phyloP scores from a whole-genome alignment of 2,113 vertebrate genomes.

The Syrrhaptes paradoxus region DNA sequence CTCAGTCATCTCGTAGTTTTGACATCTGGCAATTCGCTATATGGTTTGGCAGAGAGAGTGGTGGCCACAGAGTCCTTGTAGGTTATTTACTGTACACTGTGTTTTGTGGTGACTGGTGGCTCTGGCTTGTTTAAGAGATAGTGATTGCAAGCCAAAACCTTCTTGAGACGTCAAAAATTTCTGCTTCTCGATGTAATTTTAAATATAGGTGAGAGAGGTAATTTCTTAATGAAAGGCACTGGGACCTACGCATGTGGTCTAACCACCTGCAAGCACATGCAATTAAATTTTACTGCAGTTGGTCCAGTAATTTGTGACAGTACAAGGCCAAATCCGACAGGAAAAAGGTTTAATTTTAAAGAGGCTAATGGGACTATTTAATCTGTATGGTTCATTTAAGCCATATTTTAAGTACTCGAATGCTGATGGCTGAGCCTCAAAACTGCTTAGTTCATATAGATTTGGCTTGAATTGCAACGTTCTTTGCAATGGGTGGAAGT shows the following conservation, averaged over 20 bases:
- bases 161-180: background rate
- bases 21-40: conserved; percentile 84
- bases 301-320: background rate
- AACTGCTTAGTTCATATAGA: background rate
- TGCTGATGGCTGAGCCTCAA: background rate
- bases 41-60: conserved; percentile 93
- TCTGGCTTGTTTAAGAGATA: background rate
- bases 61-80: conserved; percentile 98
- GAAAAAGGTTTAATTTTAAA: background rate
- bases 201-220: background rate
- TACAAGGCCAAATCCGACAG: background rate
- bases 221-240: background rate
- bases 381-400: background rate
- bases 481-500: background rate
- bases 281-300: background rate
- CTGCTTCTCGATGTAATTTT: background rate
- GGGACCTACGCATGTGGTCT: background rate
- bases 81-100: conserved; percentile 66
- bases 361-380: background rate
- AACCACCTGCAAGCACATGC: background rate
- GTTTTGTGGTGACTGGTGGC: background rate
- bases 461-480: background rate
- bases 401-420: background rate
- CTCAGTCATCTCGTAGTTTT: conserved; percentile 93
- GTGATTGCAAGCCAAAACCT: background rate